phyloP scores from a whole-genome alignment of 2,888 invertebrate species.

The Geotrupes spiniger region DNA sequence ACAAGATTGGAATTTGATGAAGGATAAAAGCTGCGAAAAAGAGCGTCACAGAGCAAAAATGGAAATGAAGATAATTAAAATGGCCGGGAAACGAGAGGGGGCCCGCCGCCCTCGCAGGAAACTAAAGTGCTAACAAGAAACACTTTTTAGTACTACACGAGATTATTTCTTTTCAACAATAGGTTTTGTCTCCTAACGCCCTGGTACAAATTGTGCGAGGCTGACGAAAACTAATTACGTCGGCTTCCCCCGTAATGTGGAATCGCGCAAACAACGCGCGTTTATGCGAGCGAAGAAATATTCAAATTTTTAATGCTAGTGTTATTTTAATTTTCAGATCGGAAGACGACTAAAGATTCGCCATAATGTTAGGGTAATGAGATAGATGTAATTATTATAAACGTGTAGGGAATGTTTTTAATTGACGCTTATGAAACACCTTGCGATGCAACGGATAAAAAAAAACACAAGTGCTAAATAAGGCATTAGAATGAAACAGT shows the following conservation, averaged over 20 bases:
- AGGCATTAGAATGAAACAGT: slow-evolving; percentile 12
- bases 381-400: too few species aligned
- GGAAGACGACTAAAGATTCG: too few species aligned
- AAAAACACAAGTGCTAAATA: slow-evolving; percentile 14
- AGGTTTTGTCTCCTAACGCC: too few species aligned
- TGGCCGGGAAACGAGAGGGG: slow-evolving; percentile 30
- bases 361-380: too few species aligned
- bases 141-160: not conserved
- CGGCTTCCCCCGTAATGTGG: too few species aligned
- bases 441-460: slow-evolving; percentile 12
- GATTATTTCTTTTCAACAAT: too few species aligned
- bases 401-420: not conserved
- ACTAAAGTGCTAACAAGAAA: slow-evolving; percentile 20
- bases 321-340: too few species aligned
- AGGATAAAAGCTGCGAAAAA: slow-evolving; percentile 43
- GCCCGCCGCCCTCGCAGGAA: slow-evolving; percentile 16
- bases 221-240: too few species aligned
- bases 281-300: too few species aligned
- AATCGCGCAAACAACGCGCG: too few species aligned
- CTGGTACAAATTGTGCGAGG: too few species aligned
- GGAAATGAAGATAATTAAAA: slow-evolving; percentile 46
- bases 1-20: slow-evolving; percentile 45
- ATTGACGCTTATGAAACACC: slow-evolving; percentile 19
- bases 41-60: slow-evolving; percentile 39
- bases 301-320: too few species aligned